phyloP scores from a whole-genome alignment of 2,113 vertebrate genomes.

The Lynx canadensis region DNA sequence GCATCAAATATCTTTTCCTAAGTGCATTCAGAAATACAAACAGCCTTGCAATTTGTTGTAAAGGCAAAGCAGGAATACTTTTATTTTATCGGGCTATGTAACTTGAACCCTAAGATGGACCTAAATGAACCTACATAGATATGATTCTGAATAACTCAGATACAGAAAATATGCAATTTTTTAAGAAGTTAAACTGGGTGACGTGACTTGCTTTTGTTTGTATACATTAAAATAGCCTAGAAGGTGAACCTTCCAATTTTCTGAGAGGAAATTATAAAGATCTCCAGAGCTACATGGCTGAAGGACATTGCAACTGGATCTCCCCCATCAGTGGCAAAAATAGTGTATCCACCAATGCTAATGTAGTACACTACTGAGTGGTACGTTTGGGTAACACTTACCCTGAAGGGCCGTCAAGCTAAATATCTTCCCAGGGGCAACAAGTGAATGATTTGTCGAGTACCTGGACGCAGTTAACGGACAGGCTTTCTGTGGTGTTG shows the following conservation, averaged over 20 bases:
- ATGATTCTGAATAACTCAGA: neutral
- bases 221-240: slow-evolving; percentile 6
- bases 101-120: neutral
- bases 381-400: neutral
- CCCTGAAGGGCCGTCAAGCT: neutral
- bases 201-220: neutral
- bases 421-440: neutral
- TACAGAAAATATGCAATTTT: neutral
- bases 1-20: neutral
- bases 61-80: neutral
- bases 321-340: neutral
- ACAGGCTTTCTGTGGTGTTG: slow-evolving; percentile 3
- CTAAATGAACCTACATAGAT: neutral
- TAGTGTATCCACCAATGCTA: neutral
- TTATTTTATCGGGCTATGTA: neutral
- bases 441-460: neutral
- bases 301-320: slow-evolving; percentile 20
- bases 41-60: neutral
- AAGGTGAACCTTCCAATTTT: neutral
- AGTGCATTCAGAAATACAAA: neutral
- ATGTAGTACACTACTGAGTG: neutral
- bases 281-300: neutral
- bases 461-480: slow-evolving; percentile 1
- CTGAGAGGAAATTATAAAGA: neutral
- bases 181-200: neutral